Base-by-base conservation (phyloP, 1,140 invertebrate species). In the Wasmannia auropunctata region DNA sequence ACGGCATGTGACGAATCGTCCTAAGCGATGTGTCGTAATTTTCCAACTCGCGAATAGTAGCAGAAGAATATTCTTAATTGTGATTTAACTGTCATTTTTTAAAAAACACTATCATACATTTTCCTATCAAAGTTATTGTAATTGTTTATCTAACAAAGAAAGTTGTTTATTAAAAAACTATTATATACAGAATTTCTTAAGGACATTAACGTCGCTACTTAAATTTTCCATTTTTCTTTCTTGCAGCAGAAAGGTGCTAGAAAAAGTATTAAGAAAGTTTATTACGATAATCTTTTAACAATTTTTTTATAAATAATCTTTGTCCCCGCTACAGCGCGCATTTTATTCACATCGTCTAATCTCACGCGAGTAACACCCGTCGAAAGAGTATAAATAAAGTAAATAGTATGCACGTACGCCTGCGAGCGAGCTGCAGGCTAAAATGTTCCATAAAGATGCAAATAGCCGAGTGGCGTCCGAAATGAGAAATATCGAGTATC, bases 381-480 rank as follows among this genome's bases (percentile, higher is more conserved):
- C 63, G 28, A 43, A 72, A 88, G 80, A 63, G 37, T 76, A 67
- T 67, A 43, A 28, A 67, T 67, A 67, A 67, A 67, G 14, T 46
- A 28, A 88, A 86, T 80, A 79, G 67, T 62, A 70, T 40, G 74
- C 87, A 87, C 34, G 85, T 65, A n/a, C 74, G 74, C 75, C 69
- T 85, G 56, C 51, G 58, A 62, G 51, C 74, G 40, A 46, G 80
- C 51, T 63, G 72, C 56, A 75, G 74, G 54, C 65, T 90, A 85
- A 80, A 90, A 85, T 85, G 51, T 14, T 60, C 75, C 86, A 90
- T 90, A 90, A 90, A 90, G 86, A 90, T 90, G 89, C 89, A 90
- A 90, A 90, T 87, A 70, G 62, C 67, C 86, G 88, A 89, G 89
- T 87, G 79, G 63, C 87, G 65, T 84, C 77, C 75, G 51, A 87